These are phyloP conservation scores for Prochilodus magdalenae DNA, from an alignment of 2,113 vertebrate genomes.

Conservation along the genomic window DNA sequence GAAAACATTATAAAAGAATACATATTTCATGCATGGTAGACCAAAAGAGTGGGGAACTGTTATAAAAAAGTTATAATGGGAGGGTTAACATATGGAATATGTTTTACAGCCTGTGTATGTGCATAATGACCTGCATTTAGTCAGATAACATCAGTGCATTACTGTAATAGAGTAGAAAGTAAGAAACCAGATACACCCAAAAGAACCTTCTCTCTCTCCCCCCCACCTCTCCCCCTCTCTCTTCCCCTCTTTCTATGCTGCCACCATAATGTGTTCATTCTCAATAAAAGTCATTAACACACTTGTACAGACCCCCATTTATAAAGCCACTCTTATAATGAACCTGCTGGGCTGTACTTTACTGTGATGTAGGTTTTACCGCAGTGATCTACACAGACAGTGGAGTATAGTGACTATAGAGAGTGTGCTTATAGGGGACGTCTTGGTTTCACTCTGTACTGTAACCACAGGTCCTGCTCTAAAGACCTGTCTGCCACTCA, in stretches of 20 bases:
- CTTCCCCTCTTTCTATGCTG: conserved; percentile 31
- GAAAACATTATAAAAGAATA: no score
- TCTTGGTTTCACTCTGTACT: conserved; percentile 5
- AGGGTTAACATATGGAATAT: background rate
- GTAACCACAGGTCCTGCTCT: conserved; percentile 29
- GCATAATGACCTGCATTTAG: conserved; percentile 24
- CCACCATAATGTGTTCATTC: background rate
- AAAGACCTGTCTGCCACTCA: conserved; percentile 31
- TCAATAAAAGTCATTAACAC: conserved; percentile 21
- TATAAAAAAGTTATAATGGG: background rate
- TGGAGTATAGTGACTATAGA: background rate
- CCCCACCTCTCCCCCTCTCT: conserved; percentile 56
- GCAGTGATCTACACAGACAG: background rate
- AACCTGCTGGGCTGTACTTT: background rate
- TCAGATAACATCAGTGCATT: conserved; percentile 29
- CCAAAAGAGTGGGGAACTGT: background rate
- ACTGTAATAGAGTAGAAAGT: conserved; percentile 28
- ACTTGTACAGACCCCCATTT: background rate
- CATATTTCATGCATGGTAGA: background rate
- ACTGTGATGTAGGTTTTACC: background rate
- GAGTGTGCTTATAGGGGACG: background rate
- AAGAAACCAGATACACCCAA: conserved; percentile 31
- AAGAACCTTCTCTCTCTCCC: conserved; percentile 44
- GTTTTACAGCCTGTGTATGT: background rate
- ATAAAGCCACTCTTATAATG: background rate